Evolutionary conservation across 2,797 vertebrate genomes (phyloP).

Genomic region (Yasuhikotakia modesta): DNA sequence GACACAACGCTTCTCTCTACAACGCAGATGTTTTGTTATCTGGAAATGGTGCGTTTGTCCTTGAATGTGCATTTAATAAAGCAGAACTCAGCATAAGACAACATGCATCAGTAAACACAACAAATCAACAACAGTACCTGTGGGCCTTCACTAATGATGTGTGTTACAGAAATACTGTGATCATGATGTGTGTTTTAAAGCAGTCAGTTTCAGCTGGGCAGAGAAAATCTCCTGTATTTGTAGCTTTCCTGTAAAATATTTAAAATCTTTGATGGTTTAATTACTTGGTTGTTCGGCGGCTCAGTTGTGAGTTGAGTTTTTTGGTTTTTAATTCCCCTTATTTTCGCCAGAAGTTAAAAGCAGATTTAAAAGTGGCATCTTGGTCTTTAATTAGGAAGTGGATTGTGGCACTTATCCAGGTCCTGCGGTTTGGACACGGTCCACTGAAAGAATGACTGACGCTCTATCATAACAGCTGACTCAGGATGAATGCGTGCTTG

Average conservation of each 20-base stretch:
- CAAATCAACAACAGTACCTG: neutral
- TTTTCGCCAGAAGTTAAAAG: neutral
- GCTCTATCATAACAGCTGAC: conserved; percentile 8
- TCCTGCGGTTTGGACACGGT: conserved; percentile 12
- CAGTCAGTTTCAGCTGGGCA: neutral
- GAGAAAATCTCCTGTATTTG: neutral
- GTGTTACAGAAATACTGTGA: neutral
- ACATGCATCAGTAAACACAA: neutral
- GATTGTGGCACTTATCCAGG: conserved; percentile 12
- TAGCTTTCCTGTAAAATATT: neutral
- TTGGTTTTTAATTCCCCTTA: neutral
- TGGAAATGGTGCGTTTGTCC: conserved; percentile 50
- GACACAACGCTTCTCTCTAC: conserved; percentile 60
- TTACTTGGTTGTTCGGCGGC: neutral
- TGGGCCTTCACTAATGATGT: neutral
- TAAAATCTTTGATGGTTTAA: neutral
- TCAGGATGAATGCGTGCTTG: conserved; percentile 20
- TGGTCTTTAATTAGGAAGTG: conserved; percentile 28
- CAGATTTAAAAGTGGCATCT: conserved; percentile 9
- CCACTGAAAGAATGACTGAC: neutral
- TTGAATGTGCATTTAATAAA: conserved; percentile 47
- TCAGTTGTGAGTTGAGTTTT: neutral
- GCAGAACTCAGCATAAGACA: neutral
- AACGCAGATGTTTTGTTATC: conserved; percentile 59
- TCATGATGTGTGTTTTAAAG: neutral